These are phyloP conservation scores for Threskiornis aethiopicus DNA, from an alignment of 2,797 vertebrate species.

Conservation along the genomic window DNA sequence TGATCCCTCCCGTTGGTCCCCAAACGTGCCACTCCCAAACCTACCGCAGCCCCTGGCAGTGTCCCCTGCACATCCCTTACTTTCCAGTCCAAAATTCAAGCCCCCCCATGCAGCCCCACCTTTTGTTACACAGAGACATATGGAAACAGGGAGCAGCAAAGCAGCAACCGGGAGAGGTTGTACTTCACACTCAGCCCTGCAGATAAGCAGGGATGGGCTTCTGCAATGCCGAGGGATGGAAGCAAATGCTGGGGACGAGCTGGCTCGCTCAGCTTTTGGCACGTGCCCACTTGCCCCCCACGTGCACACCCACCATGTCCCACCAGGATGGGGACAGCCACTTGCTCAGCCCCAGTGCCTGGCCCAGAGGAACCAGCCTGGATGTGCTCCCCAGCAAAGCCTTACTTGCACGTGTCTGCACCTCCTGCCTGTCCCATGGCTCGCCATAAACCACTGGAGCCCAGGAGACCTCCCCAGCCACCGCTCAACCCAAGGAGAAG, in stretches of 20 bases:
- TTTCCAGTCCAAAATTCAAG: not conserved
- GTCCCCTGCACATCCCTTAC: not conserved
- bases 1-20: not conserved
- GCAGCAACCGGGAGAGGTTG: fast-evolving
- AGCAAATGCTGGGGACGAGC: fast-evolving
- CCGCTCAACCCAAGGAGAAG: not conserved
- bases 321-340: not conserved
- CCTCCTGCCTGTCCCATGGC: not conserved
- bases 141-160: not conserved
- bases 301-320: fast-evolving
- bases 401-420: fast-evolving
- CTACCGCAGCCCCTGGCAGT: not conserved
- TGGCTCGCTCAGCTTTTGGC: not conserved
- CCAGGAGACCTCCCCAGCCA: not conserved
- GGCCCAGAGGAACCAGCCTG: not conserved
- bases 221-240: not conserved
- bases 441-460: not conserved
- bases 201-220: not conserved
- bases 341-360: not conserved
- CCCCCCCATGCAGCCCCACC: not conserved
- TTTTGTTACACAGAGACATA: not conserved
- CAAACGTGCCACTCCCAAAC: not conserved
- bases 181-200: not conserved
- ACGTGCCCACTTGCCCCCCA: not conserved
- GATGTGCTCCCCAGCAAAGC: not conserved